These are phyloP conservation scores for Microcebus griseorufus DNA, from an alignment of 2,113 vertebrate genomes.

Conservation along the genomic window DNA sequence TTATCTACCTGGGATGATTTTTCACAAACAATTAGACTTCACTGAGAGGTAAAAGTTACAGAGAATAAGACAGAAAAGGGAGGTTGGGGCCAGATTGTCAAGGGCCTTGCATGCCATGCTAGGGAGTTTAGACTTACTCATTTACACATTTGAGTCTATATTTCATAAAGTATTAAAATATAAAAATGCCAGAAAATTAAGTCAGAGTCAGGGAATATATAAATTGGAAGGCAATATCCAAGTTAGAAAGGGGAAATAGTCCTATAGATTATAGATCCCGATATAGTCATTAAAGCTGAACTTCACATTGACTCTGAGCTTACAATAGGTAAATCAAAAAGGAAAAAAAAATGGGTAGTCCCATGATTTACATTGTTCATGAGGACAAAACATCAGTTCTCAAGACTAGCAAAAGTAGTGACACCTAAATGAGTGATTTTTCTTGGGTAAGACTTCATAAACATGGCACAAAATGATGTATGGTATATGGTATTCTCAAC, in stretches of 20 bases:
- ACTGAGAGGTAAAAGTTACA: neutral
- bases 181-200: neutral
- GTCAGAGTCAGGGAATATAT: neutral
- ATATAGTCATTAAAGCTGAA: neutral
- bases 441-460: neutral
- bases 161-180: neutral
- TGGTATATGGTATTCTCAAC: neutral
- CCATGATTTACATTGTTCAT: neutral
- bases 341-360: neutral
- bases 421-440: neutral
- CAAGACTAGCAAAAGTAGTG: neutral
- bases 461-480: too few relatives aligned
- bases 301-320: neutral
- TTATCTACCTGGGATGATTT: neutral
- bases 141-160: neutral
- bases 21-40: neutral
- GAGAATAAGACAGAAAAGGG: neutral
- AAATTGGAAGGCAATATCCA: neutral
- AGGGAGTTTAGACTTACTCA: neutral
- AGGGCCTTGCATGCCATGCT: neutral
- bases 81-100: neutral
- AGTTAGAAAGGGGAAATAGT: neutral
- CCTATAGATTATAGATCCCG: too few relatives aligned
- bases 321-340: neutral
- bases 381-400: neutral